A percentile compares a stretch with the other conserved stretches of the same genome.
These are phyloP conservation scores for Drepana arcuata DNA, from an alignment of 1,140 invertebrate genomes.

Conservation along the genomic window DNA sequence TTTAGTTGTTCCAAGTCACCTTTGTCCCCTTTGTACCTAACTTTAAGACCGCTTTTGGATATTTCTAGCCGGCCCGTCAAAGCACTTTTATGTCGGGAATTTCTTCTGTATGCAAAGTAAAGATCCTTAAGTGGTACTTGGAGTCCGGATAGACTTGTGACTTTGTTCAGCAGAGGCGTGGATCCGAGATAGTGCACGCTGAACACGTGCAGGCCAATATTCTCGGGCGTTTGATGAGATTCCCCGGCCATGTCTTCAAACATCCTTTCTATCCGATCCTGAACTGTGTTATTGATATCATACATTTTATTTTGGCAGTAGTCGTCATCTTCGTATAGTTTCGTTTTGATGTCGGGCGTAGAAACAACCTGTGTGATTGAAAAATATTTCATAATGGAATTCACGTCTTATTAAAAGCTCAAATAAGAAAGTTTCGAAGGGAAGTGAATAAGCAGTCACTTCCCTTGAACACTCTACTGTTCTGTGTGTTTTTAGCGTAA, in stretches of 20 bases:
- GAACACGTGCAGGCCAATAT: slow-evolving; percentile 73
- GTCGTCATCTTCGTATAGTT: slow-evolving; percentile 47
- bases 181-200: slow-evolving; percentile 88
- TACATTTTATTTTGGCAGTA: slow-evolving; percentile 54
- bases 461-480: no score
- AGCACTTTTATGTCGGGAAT: slow-evolving; percentile 56
- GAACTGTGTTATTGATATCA: slow-evolving; percentile 79
- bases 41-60: slow-evolving; percentile 77
- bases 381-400: no score
- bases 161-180: slow-evolving; percentile 81
- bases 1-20: slow-evolving; percentile 76
- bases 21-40: slow-evolving; percentile 74
- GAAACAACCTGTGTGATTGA: slow-evolving; percentile 39
- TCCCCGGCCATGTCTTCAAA: slow-evolving; percentile 85
- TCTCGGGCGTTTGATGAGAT: slow-evolving; percentile 55
- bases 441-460: no score
- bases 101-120: slow-evolving; percentile 79
- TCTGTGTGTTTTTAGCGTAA: no score
- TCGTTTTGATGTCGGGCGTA: slow-evolving; percentile 34
- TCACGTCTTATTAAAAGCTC: no score
- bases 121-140: slow-evolving; percentile 86
- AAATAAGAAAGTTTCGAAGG: no score
- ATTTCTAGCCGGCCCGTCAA: slow-evolving; percentile 78
- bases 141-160: slow-evolving; percentile 85
- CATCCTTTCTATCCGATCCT: slow-evolving; percentile 88